Evolutionary conservation across 2,888 invertebrate genomes (phyloP), one percentile per base, ranked within the genome.

Genomic region (Cosmia pyralina): DNA sequence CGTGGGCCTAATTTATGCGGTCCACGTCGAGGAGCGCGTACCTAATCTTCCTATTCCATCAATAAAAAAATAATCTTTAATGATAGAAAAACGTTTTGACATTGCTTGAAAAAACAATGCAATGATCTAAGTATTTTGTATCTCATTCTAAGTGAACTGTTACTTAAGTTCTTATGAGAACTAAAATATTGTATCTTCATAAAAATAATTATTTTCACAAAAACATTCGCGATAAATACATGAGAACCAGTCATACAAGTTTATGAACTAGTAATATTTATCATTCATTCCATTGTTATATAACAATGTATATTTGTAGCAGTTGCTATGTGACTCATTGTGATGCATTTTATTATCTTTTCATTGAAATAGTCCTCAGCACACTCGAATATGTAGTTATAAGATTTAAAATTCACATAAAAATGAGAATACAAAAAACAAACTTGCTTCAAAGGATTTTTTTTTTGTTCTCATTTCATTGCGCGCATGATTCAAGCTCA

Each of bases 401-500:
- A 76, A 65, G 28, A 73, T 77, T 75, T 46, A 75, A 81, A 69
- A 77, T 55, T 82, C 79, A 81, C 71, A 75, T 44, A 48, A 52
- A 67, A 85, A 85, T 87, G 85, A 71, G 84, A 81, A 85, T 72
- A 85, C 74, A 85, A 84, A 69, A 41, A 83, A 75, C 69, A 13
- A 60, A 65, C 75, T 75, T 22, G 59, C 4, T 74, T 0, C 1
- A 3, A 38, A 70, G 72, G 71, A 13, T 81, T 76, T 70, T 58
- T n/a, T 57, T 73, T 82, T 84, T 86, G 72, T 84, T 82, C 83
- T 79, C 85, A 80, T 84, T 79, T 69, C 58, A 80, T 70, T 75
- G 82, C 85, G 84, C 82, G 89, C 89, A 88, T 87, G 85, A 69
- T 75, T 79, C 85, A 74, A 83, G 83, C 78, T 82, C 85, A 88